Evolutionary conservation across 92 coral and sea anemone genomes (phyloP), one percentile per base, ranked within the genome.

Genomic region (Desmophyllum pertusum): DNA sequence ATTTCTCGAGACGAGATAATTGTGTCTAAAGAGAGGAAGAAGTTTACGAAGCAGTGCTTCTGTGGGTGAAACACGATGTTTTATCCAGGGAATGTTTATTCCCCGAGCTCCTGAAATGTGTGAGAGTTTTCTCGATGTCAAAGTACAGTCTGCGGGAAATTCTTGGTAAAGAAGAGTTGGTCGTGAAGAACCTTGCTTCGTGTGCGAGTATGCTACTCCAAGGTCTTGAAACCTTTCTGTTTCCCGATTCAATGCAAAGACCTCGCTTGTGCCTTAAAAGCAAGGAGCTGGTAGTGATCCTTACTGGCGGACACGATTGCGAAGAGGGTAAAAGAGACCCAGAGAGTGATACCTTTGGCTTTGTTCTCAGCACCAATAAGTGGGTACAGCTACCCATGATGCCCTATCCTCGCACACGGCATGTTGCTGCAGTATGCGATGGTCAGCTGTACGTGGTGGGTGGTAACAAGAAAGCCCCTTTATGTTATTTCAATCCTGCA

Each of bases 21-120:
- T 10, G 80, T 86, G 2, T 33, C 84, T 0, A 69, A 48, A 40
- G 89, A n/a, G n/a, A 86, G 14, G 89, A 86, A 31, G 80, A 79
- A 4, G 85, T 79, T 13, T 45, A 78, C 21, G 77, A 70, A 11
- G 59, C 78, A n/a, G 79, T 86, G 5, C 17, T 86, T 29, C 14
- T 42, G 13, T 86, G 89, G 89, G 80, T 86, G 14, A 86, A 86
- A 46, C 55, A 86, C 31, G 89, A 86, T 30, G 37, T 19, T 17
- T 4, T 65, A 66, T 21, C 52, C 10, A 55, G 89, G 18, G 66
- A 64, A 27, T 42, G 65, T 1, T 59, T 41, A 2, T 42, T 86
- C 10, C 68, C 70, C 1, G 64, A 75, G 11, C 74, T 86, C 13
- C 79, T 86, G 1, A 52, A 57, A 61, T 42, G 50, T 27, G 62